These are phyloP conservation scores for Candoia aspera DNA, from an alignment of 2,113 vertebrate species.

Conservation along the genomic window DNA sequence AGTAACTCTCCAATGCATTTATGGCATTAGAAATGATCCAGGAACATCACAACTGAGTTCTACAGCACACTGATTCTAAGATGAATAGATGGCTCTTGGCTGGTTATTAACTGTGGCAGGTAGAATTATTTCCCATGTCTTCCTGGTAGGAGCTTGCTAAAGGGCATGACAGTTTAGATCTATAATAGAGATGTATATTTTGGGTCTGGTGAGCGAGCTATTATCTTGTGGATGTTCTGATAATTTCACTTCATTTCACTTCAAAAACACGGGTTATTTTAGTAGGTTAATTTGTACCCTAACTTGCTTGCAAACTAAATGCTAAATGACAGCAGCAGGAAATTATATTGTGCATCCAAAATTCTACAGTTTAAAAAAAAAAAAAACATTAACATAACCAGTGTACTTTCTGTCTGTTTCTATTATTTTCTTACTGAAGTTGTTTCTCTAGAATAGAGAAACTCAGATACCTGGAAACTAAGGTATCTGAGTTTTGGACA, in stretches of 20 bases:
- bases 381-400: neutral
- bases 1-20: neutral
- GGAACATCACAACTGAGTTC: fast-evolving
- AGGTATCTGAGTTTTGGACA: neutral
- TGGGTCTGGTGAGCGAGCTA: neutral
- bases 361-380: neutral
- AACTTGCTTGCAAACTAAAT: constrained; percentile 5
- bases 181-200: constrained; percentile 31
- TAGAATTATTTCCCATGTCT: constrained; percentile 38
- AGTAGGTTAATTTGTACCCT: neutral
- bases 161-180: constrained; percentile 12
- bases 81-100: constrained; percentile 39
- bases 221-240: neutral
- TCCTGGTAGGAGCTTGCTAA: constrained; percentile 26
- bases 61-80: constrained; percentile 16
- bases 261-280: neutral
- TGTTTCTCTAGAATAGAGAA: neutral
- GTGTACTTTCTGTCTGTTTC: neutral
- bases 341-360: neutral
- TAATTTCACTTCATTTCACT: constrained; percentile 10
- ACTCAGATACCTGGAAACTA: no score
- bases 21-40: neutral
- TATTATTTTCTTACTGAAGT: neutral
- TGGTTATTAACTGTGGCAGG: constrained; percentile 36
- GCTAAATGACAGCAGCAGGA: neutral